Base-by-base conservation (phyloP, 2,113 vertebrate species). In the Nipponia nippon region DNA sequence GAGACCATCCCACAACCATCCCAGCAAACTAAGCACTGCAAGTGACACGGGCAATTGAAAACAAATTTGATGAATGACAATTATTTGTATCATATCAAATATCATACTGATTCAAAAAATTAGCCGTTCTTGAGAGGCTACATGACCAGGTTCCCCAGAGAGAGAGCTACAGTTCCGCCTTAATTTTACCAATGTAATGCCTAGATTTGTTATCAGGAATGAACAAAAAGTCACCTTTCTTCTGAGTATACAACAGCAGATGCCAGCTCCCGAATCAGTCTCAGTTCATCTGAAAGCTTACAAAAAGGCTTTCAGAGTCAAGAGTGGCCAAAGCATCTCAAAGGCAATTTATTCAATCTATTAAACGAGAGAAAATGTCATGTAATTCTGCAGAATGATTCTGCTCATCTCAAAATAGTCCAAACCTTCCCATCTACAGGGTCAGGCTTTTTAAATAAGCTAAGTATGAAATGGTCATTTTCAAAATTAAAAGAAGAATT, bases 321-420 rank as follows among this genome's bases (percentile, higher is more conserved):
- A 90, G 44, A 87, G 56, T 11, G 34, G 52, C 29, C 81, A 87
- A 87, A 93, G 86, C 55, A 56, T 59, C 89, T 92, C 47, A 47
- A 78, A 90, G 38, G 80, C 65, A 89, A 89, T 91, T 95, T 82
- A 79, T 79, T 93, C 70, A 62, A 56, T 53, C 29, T 91, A 23
- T 55, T 27, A 80, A 30, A 92, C 9, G 36, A 50, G 56, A 96
- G 52, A 89, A 92, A 93, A 67, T 26, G 10, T 34, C 55, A 27
- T 11, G 13, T 42, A 93, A 87, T 94, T 83, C 87, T 61, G 62
- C 66, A 83, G 73, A 93, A 95, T 55, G 1, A 95, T 79, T 91
- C 77, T 62, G 40, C 58, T 91, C 36, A 23, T 59, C 44, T 72
- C 30, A 82, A 65, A 19, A 50, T 6, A 93, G 44, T 56, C 56